Evolutionary conservation across 2,888 invertebrate species (phyloP).

Genomic region (Erebia palarica): DNA sequence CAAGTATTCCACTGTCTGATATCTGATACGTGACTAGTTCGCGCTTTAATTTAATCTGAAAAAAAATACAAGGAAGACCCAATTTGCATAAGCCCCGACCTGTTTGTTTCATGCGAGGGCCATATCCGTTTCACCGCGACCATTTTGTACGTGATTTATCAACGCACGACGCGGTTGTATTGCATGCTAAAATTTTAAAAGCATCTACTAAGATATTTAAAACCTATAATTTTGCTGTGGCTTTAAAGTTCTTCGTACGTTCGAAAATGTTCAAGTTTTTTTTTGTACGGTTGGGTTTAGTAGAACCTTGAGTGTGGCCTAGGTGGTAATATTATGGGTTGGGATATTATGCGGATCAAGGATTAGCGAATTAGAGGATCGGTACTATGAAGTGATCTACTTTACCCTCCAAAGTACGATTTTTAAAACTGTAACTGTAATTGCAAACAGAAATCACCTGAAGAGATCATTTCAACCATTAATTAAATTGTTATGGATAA

Average conservation of each 20-base stretch:
- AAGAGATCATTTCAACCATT: too few relatives aligned
- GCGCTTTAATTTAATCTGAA: not conserved
- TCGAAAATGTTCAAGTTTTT: not conserved
- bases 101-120: not conserved
- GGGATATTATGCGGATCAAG: too few relatives aligned
- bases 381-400: too few relatives aligned
- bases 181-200: constrained; percentile 1
- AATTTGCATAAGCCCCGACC: constrained; percentile 2
- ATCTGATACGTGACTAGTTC: not conserved
- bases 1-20: not conserved
- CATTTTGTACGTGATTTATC: not conserved
- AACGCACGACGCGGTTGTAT: not conserved
- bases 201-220: not conserved
- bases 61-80: constrained; percentile 1
- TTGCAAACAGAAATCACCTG: too few relatives aligned
- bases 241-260: not conserved
- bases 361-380: too few relatives aligned
- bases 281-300: not conserved
- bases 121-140: not conserved
- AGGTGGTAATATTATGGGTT: too few relatives aligned
- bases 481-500: too few relatives aligned
- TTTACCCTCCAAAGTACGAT: too few relatives aligned
- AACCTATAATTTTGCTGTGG: not conserved
- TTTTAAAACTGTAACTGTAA: too few relatives aligned
- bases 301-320: too few relatives aligned